Base-by-base conservation (phyloP, 2,888 invertebrate species). In the Caenorhabditis sp. region DNA sequence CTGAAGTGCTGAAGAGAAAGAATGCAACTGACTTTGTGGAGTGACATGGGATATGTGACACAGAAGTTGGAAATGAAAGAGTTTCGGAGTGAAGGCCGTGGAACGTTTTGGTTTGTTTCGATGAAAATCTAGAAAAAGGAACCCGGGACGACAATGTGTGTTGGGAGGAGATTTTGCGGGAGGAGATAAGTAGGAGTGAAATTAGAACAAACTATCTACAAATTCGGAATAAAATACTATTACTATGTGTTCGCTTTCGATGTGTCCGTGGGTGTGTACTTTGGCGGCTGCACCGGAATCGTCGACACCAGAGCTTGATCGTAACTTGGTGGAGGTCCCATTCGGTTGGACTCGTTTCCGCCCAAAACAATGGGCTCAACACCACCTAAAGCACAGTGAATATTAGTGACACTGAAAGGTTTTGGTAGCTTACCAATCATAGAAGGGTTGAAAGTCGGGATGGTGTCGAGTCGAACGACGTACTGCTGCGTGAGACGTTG, bases 321-420 rank as follows among this genome's bases (percentile, higher is more conserved):
- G 63, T 86, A 86, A 26, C 81, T 63, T 0, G 86, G 86, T 8
- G 86, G 83, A 8, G 83, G 83, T 11, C 80, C 83, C 1, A 82
- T 39, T 15, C n/a, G 35, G 6, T 50, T 4, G 5, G 77, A 68
- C 7, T 81, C 81, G 8, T 79, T 79, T 7, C 81, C 81, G 7
- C 81, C 81, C 79, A 45, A 50, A 13, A 17, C 41, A 5, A 53
- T 4, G 5, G 77, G 72, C 7, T 81, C 81, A 11, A 81, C 81
- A 8, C 81, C 81, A 6, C 81, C 81, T 81, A 45, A 50, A 74
- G n/a, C n/a, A n/a, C n/a, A n/a, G n/a, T n/a, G n/a, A n/a, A n/a
- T n/a, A n/a, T n/a, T n/a, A n/a, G n/a, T n/a, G n/a, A n/a, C n/a
- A n/a, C n/a, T n/a, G n/a, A n/a, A n/a, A n/a, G n/a, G n/a, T n/a